Base-by-base conservation (phyloP, 2,113 vertebrate species). In the Hassar affinis region DNA sequence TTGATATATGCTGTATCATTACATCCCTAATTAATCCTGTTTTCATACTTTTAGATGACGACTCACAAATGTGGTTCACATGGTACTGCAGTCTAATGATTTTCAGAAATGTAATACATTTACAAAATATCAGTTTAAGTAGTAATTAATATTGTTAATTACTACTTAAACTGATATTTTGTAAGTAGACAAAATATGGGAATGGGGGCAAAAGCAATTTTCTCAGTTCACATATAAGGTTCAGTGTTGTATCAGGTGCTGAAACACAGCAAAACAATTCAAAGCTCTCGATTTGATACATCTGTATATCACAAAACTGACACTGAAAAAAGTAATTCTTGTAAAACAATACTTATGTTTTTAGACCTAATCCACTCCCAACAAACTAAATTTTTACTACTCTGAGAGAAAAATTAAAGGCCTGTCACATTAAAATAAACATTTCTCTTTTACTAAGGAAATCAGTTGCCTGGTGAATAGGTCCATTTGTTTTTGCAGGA, bases 391-490 rank as follows among this genome's bases (percentile, higher is more conserved):
- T 66, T 33, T 66, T 66, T 35, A 18, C 30, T 66, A 8, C 30
- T 62, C 9, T n/a, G 25, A 0, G 1, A 61, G 27, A 27, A 62
- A 30, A 27, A 12, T 27, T 14, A 14, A 30, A 14, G 1, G n/a
- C 4, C 0, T 56, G 56, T 80, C 76, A 82, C 38, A 82, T 82
- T 62, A 27, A 82, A 85, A 85, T 85, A 83, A 77, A 80, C 77
- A 75, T 79, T 81, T 84, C 59, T 69, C 49, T 61, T 84, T 76
- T 84, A 56, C 47, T 83, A 61, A 78, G 66, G 72, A 72, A 86
- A 88, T 85, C 83, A 86, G 69, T 85, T 88, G 85, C 74, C 78
- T 77, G 82, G 80, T 82, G 56, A 57, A 88, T 77, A 57, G 85
- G 82, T 83, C 56, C 68, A 45, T 83, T 35, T 86, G 71, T 84